phyloP scores from a whole-genome alignment of 1,140 invertebrate genomes.

The Vollenhovia emeryi region DNA sequence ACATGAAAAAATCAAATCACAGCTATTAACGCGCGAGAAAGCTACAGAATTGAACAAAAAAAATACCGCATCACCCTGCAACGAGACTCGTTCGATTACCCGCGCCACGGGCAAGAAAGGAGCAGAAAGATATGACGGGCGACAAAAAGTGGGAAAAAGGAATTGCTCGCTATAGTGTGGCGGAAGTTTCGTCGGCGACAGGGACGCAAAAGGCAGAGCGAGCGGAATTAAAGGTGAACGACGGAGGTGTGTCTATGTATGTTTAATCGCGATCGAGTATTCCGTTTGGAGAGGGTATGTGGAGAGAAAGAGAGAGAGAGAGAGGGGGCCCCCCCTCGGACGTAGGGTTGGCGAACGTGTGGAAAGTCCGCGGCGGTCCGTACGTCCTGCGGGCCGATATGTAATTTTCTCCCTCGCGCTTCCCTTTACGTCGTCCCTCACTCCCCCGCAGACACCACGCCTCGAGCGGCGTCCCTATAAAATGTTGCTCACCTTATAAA shows the following conservation, averaged over 20 bases:
- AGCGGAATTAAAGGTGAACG: constrained; percentile 77
- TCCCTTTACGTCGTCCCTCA: not conserved
- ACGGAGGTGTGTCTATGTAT: constrained; percentile 81
- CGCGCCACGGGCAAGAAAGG: not conserved
- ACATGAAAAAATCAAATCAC: not conserved
- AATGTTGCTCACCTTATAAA: constrained; percentile 60
- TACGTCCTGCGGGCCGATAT: constrained; percentile 69
- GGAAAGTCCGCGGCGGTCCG: constrained; percentile 50
- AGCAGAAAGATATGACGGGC: not conserved
- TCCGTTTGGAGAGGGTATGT: constrained; percentile 79
- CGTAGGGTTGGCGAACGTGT: constrained; percentile 31
- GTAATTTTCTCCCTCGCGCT: constrained; percentile 76
- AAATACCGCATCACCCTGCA: not conserved
- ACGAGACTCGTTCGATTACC: not conserved
- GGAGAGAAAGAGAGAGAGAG: constrained; percentile 48
- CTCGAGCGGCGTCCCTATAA: constrained; percentile 44
- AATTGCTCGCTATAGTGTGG: constrained; percentile 39
- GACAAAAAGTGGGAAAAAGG: constrained; percentile 14
- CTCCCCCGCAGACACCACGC: not conserved
- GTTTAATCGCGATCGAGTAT: constrained; percentile 84
- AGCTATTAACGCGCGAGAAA: not conserved
- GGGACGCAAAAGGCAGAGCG: constrained; percentile 63
- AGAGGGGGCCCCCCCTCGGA: constrained; percentile 35
- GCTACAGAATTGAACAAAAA: not conserved
- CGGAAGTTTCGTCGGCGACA: constrained; percentile 32